phyloP scores from a whole-genome alignment of 2,888 invertebrate genomes.

The Serrognathus titanus region DNA sequence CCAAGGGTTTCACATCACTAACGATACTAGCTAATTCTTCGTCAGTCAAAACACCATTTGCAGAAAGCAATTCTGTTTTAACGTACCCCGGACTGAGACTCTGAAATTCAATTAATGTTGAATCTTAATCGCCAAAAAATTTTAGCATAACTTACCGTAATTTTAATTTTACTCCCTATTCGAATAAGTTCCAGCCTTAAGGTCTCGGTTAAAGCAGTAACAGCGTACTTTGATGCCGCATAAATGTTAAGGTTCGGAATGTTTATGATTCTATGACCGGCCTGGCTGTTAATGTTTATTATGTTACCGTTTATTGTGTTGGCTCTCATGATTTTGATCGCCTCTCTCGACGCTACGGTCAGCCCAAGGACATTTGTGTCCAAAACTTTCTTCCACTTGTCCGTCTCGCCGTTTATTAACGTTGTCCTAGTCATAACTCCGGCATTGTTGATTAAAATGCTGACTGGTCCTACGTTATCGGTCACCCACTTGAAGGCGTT shows the following conservation, averaged over 20 bases:
- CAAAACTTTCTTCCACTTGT: slow-evolving; percentile 11
- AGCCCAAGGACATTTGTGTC: slow-evolving; percentile 15
- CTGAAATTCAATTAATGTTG: too few relatives aligned
- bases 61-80: too few relatives aligned
- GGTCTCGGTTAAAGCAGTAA: slow-evolving; percentile 26
- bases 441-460: too few relatives aligned
- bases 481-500: too few relatives aligned
- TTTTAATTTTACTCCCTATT: slow-evolving; percentile 26
- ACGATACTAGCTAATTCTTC: background rate
- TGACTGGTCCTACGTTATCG: too few relatives aligned
- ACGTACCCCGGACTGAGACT: too few relatives aligned
- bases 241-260: slow-evolving; percentile 29
- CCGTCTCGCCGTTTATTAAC: slow-evolving; percentile 13
- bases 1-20: background rate
- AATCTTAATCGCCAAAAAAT: too few relatives aligned
- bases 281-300: slow-evolving; percentile 36
- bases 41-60: too few relatives aligned
- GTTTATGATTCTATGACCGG: slow-evolving; percentile 31
- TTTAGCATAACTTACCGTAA: slow-evolving; percentile 23
- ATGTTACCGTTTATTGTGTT: slow-evolving; percentile 35
- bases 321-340: slow-evolving; percentile 31
- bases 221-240: slow-evolving; percentile 27
- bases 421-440: too few relatives aligned
- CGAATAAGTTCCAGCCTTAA: slow-evolving; percentile 20
- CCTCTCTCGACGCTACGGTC: slow-evolving; percentile 32